Percentiles rank a stretch among this genome's conserved stretches.
Conservation (phyloP, 1,140 invertebrate genomes). For the Chelonus insularis region DNA sequence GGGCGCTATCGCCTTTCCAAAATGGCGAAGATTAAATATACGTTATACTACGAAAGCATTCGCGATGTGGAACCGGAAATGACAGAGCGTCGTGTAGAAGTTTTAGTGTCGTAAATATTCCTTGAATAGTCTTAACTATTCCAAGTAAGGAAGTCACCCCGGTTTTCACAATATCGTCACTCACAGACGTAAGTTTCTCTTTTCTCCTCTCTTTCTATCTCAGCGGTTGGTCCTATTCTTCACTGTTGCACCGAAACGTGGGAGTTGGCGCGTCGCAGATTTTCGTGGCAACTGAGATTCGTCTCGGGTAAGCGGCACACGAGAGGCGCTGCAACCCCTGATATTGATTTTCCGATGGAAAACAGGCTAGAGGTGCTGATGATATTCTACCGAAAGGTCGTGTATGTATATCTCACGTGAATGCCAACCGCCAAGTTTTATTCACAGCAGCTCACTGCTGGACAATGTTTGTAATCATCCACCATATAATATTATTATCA, state of each 20-base stretch:
- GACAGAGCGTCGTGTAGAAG: not conserved
- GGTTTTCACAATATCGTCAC: constrained; percentile 14
- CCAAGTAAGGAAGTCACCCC: constrained; percentile 4
- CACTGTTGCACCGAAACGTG: constrained; percentile 16
- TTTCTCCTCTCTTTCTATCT: constrained; percentile 4
- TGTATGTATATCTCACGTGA: constrained; percentile 1
- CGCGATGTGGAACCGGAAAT: not conserved
- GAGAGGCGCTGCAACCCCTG: constrained; percentile 53
- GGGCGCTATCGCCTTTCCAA: constrained; percentile 4
- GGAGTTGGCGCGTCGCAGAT: constrained; percentile 42
- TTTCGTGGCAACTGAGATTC: constrained; percentile 56
- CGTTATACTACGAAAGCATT: not conserved
- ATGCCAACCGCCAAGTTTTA: no score
- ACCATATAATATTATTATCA: no score
- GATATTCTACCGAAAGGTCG: constrained; percentile 40
- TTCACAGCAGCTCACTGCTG: not conserved
- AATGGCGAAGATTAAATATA: not conserved
- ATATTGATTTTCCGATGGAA: constrained; percentile 58
- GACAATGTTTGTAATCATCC: no score
- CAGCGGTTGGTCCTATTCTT: constrained; percentile 3
- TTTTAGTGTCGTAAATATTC: not conserved
- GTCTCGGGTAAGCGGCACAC: constrained; percentile 44
- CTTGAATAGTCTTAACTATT: not conserved
- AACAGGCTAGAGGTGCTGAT: constrained; percentile 49
- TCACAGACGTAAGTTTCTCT: constrained; percentile 6